Evolutionary conservation across 2,888 invertebrate species (phyloP), one percentile per base, ranked within the genome.

Genomic region (Chloroclysta siterata): DNA sequence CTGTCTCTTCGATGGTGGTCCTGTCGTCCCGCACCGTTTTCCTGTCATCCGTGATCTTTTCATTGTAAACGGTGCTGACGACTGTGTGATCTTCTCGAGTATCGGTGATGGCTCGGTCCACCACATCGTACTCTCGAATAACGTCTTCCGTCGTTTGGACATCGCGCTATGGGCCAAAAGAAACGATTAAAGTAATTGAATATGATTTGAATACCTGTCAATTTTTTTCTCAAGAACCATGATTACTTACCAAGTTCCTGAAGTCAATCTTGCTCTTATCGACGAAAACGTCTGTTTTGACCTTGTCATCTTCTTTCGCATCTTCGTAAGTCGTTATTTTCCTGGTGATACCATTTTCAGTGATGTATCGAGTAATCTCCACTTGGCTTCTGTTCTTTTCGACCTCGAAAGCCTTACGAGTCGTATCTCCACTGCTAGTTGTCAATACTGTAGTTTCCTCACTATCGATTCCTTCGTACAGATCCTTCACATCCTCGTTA

Each of bases 401-500:
- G 4, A 93, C 79, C 70, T 92, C 91, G 72, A 88, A 93, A 59
- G 93, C 83, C 63, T 92, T 91, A 71, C 87, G 93, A 13, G 85
- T 88, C 8, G 88, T 77, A 66, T 87, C 93, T 22, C 87, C 88
- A 55, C 80, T 87, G 59, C 82, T 84, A 39, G 87, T 84, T 53
- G 81, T 85, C 47, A 91, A 60, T 48, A 90, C 79, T 52, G 87
- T 90, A 5, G 85, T 87, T 72, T 92, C 84, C 78, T 92, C 87
- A 42, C 88, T 83, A 65, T 93, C 93, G 41, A 88, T 73, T 17
- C 93, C 92, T 81, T 93, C 93, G 57, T 92, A 92, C 13, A 93
- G 79, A 75, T 93, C 94, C 82, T 94, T 95, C 14, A 95, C 93
- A 73, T 94, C 94, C 74, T 94, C 90, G 68, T 94, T 94, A 66